phyloP scores from a whole-genome alignment of 2,113 vertebrate genomes.

The Xiphias gladius region DNA sequence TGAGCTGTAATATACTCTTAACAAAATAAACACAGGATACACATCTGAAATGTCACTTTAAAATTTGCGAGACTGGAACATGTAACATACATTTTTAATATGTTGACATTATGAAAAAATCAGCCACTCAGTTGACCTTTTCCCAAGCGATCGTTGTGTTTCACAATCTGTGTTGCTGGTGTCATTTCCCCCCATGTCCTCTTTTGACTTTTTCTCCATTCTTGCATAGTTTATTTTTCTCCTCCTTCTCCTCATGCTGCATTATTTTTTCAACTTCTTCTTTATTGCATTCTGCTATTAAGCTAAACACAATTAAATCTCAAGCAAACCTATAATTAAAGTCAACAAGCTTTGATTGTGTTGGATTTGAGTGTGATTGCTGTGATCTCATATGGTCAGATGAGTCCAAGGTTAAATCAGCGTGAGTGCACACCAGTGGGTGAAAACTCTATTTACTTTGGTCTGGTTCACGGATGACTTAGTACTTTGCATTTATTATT shows the following conservation, averaged over 20 bases:
- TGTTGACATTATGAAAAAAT: constrained; percentile 63
- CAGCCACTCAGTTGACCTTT: constrained; percentile 40
- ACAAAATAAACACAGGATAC: constrained; percentile 6
- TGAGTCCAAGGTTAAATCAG: neutral
- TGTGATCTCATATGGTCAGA: neutral
- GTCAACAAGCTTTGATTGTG: neutral
- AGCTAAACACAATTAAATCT: neutral
- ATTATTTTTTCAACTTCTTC: neutral
- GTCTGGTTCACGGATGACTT: neutral
- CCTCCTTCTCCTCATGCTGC: neutral
- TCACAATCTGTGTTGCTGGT: constrained; percentile 2
- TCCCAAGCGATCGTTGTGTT: constrained; percentile 46
- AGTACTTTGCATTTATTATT: neutral
- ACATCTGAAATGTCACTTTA: constrained; percentile 65
- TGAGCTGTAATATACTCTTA: constrained; percentile 9
- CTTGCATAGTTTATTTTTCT: neutral
- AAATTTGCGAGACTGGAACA: constrained; percentile 51
- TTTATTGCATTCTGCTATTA: neutral
- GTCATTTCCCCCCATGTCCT: neutral
- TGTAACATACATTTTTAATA: constrained; percentile 73
- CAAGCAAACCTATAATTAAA: neutral
- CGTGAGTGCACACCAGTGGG: no score
- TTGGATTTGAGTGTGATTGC: neutral
- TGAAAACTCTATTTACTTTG: neutral
- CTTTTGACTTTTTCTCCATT: neutral